Base-by-base conservation (phyloP, 92 coral and sea anemone species). In the Phenganax stokvisi region DNA sequence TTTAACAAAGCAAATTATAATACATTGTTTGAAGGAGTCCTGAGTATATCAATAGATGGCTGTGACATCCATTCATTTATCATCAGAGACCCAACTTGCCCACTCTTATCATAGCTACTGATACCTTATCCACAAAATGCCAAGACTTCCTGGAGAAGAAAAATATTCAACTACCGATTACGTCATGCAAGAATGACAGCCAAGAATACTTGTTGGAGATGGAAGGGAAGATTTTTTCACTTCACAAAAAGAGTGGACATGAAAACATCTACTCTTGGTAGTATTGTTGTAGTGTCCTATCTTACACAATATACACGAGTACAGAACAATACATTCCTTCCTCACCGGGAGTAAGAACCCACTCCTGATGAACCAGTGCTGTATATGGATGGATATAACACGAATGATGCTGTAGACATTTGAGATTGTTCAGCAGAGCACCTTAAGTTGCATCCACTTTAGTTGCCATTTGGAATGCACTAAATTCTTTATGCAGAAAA, bases 41-140 rank as follows among this genome's bases (percentile, higher is more conserved):
- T 60, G 15, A 77, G 29, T 10, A 25, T 80, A 61, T 27, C n/a
- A 55, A 76, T 89, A 1, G 74, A 85, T 29, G 85, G 80, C 9
- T 72, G 77, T 57, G 56, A 66, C 12, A 79, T 86, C 52, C 28
- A 53, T 58, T 82, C 87, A 15, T 53, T 86, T 47, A 67, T 89
- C 28, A 47, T 89, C 79, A 89, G 87, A 11, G 89, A 89, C 55
- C 85, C 87, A 6, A 86, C 91, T 3, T 88, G 82, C 30, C 88
- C 91, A 11, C 54, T 88, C 17, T 80, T 85, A 52, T 65, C 88
- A 9, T 88, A 88, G 91, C 81, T 88, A 29, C 58, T 88, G 86
- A 88, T 77, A 54, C 82, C 91, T 11, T 88, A 88, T 59, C 84
- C 86, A 5, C 81, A 79, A 56, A 79, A 61, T 61, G 31, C 58